Percentiles rank a stretch among this genome's conserved stretches.
phyloP scores from a whole-genome alignment of 2,888 invertebrate genomes.

The Coleophora deauratella region DNA sequence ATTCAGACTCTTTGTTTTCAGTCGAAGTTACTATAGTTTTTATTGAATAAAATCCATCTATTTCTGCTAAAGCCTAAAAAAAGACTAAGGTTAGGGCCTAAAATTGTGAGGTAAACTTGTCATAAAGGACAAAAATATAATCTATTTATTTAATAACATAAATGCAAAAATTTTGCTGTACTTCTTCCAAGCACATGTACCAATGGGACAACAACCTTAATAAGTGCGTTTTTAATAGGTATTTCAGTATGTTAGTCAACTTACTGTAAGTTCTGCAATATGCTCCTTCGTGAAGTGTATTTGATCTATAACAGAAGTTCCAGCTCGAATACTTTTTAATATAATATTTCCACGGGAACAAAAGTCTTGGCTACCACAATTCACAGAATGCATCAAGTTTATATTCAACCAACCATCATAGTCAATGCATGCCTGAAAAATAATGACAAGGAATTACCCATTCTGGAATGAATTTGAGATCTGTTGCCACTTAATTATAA shows the following conservation, averaged over 20 bases:
- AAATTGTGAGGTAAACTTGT: slow-evolving; percentile 2
- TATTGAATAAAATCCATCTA: slow-evolving; percentile 83
- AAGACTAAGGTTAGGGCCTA: slow-evolving; percentile 4
- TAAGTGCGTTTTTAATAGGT: neutral
- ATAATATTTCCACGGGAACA: slow-evolving; percentile 80
- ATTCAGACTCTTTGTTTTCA: slow-evolving; percentile 78
- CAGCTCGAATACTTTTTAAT: slow-evolving; percentile 80
- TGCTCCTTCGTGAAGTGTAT: slow-evolving; percentile 71
- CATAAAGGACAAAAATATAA: neutral
- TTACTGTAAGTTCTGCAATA: slow-evolving; percentile 54
- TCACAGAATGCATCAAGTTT: slow-evolving; percentile 79
- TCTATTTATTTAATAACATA: neutral
- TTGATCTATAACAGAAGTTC: slow-evolving; percentile 77
- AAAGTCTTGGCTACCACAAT: slow-evolving; percentile 68
- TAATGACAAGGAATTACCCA: neutral
- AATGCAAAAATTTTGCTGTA: neutral
- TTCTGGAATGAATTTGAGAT: too few species aligned
- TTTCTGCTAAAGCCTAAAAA: slow-evolving; percentile 76
- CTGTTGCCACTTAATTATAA: neutral
- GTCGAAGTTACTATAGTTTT: slow-evolving; percentile 79
- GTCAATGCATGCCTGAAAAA: slow-evolving; percentile 68
- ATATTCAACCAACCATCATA: slow-evolving; percentile 84
- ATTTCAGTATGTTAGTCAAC: neutral
- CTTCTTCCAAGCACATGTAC: neutral
- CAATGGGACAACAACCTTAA: neutral